Evolutionary conservation across 2,888 invertebrate species (phyloP), one percentile per base, ranked within the genome.

Genomic region (Pheosia gnoma): DNA sequence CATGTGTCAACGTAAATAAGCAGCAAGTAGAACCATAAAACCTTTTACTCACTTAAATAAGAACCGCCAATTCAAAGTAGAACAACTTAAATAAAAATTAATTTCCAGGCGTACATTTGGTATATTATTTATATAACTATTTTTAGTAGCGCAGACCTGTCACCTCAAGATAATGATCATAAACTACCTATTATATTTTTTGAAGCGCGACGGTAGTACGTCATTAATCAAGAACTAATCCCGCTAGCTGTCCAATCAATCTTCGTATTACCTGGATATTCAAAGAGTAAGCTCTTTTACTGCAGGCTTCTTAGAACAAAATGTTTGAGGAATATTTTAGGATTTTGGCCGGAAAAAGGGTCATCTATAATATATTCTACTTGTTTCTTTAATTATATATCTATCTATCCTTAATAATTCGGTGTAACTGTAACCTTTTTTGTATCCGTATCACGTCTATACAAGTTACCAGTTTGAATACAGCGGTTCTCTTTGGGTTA

Each of bases 401-500:
- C 25, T 25, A 25, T 25, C 25, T 25, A 25, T 25, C 25, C 25
- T 25, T 25, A 25, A 70, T 67, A 53, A 41, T 41, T 60, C 72
- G 65, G 72, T 78, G 74, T 81, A 66, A 63, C 45, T 62, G 59
- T 66, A 58, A 11, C 63, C 63, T 38, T 65, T 69, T 72, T 84
- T 70, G 77, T 73, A 84, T 70, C 62, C 78, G 55, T 69, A 72
- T 71, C 86, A 85, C 85, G 85, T 85, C 64, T 73, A 80, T 76
- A 75, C 80, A 78, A 79, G 81, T 78, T 80, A 67, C 78, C 78
- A 77, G 79, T 86, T 84, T 84, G 84, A 85, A 85, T 86, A 84
- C 83, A 86, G 83, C 74, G 74, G 72, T 74, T 72, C 69, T 76
- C 70, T 76, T 74, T 59, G 77, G 79, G 82, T 84, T 78, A 80